Evolutionary conservation across 2,888 invertebrate genomes (phyloP).

Genomic region (Mythimna loreyi): DNA sequence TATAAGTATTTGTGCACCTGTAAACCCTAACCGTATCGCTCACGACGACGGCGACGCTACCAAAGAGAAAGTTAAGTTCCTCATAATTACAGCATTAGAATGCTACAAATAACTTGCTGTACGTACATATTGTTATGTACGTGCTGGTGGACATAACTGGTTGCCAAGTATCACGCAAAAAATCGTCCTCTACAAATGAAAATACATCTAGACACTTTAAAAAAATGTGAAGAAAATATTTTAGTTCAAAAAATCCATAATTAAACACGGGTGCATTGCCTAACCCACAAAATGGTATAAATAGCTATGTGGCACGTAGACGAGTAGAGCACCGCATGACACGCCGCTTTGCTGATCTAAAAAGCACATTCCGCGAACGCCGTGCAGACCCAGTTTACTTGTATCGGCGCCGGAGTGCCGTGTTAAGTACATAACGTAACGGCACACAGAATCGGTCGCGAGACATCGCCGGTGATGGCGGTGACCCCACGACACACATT

Average conservation of each 20-base stretch:
- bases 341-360: conserved; percentile 49
- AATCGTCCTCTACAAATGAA: conserved; percentile 8
- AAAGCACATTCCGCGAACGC: conserved; percentile 57
- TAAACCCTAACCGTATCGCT: conserved; percentile 2
- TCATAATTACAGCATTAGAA: conserved; percentile 37
- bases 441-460: conserved; percentile 71
- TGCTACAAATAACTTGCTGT: conserved; percentile 21
- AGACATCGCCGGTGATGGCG: conserved; percentile 66
- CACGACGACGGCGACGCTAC: conserved; percentile 22
- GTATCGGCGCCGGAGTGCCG: conserved; percentile 57
- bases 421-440: conserved; percentile 68
- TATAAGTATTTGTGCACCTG: neutral
- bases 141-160: conserved; percentile 11
- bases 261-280: conserved; percentile 15
- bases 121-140: neutral
- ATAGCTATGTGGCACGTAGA: conserved; percentile 43
- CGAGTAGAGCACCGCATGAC: conserved; percentile 50
- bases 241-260: conserved; percentile 20
- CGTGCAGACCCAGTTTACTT: conserved; percentile 64
- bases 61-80: conserved; percentile 43
- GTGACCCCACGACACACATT: conserved; percentile 76
- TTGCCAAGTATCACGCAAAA: conserved; percentile 14
- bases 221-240: conserved; percentile 2
- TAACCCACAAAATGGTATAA: conserved; percentile 36
- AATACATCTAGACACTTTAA: neutral